A percentile compares a stretch with the other conserved stretches of the same genome.
Evolutionary conservation across 2,113 vertebrate genomes (phyloP).

Genomic region (Saguinus midas): DNA sequence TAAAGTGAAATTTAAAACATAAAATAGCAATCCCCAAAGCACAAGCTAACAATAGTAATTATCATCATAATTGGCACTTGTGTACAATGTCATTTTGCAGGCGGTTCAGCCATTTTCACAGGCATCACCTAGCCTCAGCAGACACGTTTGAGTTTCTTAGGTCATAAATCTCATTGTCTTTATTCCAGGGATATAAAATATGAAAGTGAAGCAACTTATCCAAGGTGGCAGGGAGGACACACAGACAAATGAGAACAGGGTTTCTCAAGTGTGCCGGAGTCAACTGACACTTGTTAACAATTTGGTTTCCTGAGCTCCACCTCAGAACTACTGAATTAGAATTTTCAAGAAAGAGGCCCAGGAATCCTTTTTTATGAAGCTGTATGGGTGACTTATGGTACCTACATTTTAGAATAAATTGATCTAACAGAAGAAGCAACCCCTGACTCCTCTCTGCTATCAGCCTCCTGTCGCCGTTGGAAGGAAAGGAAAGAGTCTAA

Average conservation of each 20-base stretch:
- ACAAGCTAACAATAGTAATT: not conserved
- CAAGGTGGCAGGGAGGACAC: not conserved
- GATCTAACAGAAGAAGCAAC: not conserved
- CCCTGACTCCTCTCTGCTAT: not conserved
- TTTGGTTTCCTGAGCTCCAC: not conserved
- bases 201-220: not conserved
- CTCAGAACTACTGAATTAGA: not conserved
- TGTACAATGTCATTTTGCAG: not conserved
- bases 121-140: not conserved
- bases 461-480: not conserved
- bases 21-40: not conserved
- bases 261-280: not conserved
- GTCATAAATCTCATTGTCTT: not conserved
- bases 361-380: not conserved
- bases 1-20: not conserved
- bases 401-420: not conserved
- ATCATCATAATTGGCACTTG: not conserved
- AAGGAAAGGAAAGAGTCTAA: not conserved
- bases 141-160: not conserved
- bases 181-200: not conserved
- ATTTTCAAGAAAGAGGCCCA: not conserved
- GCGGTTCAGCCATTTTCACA: not conserved
- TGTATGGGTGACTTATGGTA: fast-evolving
- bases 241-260: not conserved
- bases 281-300: not conserved